Conservation (phyloP, 2,113 vertebrate species). For the Aix galericulata region DNA sequence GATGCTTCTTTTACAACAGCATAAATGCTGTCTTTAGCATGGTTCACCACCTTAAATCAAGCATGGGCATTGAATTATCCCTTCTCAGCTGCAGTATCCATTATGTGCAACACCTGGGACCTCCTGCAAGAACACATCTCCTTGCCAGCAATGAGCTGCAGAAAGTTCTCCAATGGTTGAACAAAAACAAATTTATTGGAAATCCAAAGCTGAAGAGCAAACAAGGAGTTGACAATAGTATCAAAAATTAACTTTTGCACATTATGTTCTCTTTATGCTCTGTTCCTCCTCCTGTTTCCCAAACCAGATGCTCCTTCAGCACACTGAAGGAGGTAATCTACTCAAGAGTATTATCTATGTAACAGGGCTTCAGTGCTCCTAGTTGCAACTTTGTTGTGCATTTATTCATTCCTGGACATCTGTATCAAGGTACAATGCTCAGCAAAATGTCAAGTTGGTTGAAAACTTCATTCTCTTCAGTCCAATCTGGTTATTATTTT, state of each 20-base stretch:
- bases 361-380: not conserved
- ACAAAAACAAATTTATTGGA: not conserved
- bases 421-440: not conserved
- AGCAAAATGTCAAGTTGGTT: not conserved
- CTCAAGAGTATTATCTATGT: not conserved
- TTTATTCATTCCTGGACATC: not conserved
- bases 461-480: not conserved
- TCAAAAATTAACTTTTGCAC: not conserved
- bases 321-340: not conserved
- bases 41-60: not conserved
- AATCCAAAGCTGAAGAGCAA: not conserved
- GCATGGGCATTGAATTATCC: not conserved
- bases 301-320: not conserved
- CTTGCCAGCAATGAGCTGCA: not conserved
- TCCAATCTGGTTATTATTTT: not conserved
- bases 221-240: not conserved
- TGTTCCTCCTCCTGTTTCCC: not conserved
- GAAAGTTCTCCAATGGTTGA: rapidly evolving
- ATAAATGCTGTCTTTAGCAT: not conserved
- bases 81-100: not conserved
- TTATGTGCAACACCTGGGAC: not conserved
- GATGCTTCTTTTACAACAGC: not conserved
- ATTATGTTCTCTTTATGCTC: not conserved
- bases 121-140: not conserved
- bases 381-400: not conserved